Base-by-base conservation (phyloP, 2,113 vertebrate species). In the Thunnus maccoyii region DNA sequence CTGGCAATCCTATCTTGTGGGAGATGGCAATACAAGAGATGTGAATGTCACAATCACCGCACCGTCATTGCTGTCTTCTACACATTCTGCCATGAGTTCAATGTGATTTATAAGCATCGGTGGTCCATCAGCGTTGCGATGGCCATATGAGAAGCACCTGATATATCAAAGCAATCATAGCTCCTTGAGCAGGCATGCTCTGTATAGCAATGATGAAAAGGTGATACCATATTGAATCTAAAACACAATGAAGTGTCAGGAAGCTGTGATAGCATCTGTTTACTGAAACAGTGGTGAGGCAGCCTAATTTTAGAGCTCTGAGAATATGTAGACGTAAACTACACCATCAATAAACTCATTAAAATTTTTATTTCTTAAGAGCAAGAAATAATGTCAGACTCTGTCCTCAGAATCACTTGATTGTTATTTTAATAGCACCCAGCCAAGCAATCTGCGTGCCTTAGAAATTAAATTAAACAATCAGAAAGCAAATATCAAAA, bases 101-200 rank as follows among this genome's bases (percentile, higher is more conserved):
- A 1, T 69, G 48, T 68, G 73, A 89, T 83, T 86, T 72, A 81
- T 56, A 64, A 22, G 15, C 68, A 56, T 56, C 46, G 48, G 48
- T 30, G 41, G 58, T 63, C 72, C 41, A 79, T 82, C 62, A 82
- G 85, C 74, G 3, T 27, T 54, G 58, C 67, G 20, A 44, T 1
- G 68, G 69, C 60, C 60, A 83, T 60, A 16, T 72, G 69, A 63
- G 51, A 76, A 60, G 79, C 50, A 63, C 27, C 32, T 56, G 68
- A 63, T 57, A 72, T 56, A 60, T 75, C 30, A 73, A 75, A 56
- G 55, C 58, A 69, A 80, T 83, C 79, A 50, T 10, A 57, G 77
- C 18, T 71, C 68, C 70, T 56, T 60, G 64, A 87, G 65, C 9
- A 46, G 58, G 69, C 41, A 62, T 61, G 51, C 25, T 75, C 46